These are phyloP conservation scores for Silurus meridionalis DNA, from an alignment of 2,113 vertebrate species.

Conservation along the genomic window DNA sequence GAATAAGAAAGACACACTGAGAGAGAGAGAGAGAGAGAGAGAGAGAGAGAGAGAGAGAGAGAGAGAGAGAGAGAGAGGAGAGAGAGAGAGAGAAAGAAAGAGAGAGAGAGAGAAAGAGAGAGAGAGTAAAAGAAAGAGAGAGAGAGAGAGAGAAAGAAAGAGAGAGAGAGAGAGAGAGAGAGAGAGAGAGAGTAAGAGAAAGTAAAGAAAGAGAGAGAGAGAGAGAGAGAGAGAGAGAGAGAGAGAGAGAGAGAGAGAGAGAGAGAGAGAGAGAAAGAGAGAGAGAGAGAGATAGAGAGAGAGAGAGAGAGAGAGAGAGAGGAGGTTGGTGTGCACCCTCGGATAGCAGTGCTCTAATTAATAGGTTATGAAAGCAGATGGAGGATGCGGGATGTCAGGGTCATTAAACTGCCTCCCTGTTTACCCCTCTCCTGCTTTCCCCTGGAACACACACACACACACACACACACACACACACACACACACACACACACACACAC, in stretches of 20 bases:
- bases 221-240: neutral
- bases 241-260: slow-evolving; percentile 2
- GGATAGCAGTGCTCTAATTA: slow-evolving; percentile 65
- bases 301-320: slow-evolving; percentile 13
- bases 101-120: too few species aligned
- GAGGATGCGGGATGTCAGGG: slow-evolving; percentile 61
- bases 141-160: too few species aligned
- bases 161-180: slow-evolving; percentile 15
- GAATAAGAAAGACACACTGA: neutral
- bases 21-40: slow-evolving; percentile 13
- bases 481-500: slow-evolving; percentile 36
- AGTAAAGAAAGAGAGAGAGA: neutral
- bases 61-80: neutral
- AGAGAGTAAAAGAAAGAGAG: too few species aligned
- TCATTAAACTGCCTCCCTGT: slow-evolving; percentile 53
- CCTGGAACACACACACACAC: slow-evolving; percentile 41
- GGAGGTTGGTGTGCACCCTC: slow-evolving; percentile 41
- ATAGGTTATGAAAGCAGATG: slow-evolving; percentile 70
- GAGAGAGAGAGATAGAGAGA: too few species aligned
- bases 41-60: neutral
- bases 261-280: slow-evolving; percentile 19
- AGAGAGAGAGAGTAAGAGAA: neutral
- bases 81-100: too few species aligned
- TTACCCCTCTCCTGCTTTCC: slow-evolving; percentile 41
- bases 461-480: slow-evolving; percentile 35